Conservation (phyloP, 2,113 vertebrate species). For the Sturnira hondurensis region DNA sequence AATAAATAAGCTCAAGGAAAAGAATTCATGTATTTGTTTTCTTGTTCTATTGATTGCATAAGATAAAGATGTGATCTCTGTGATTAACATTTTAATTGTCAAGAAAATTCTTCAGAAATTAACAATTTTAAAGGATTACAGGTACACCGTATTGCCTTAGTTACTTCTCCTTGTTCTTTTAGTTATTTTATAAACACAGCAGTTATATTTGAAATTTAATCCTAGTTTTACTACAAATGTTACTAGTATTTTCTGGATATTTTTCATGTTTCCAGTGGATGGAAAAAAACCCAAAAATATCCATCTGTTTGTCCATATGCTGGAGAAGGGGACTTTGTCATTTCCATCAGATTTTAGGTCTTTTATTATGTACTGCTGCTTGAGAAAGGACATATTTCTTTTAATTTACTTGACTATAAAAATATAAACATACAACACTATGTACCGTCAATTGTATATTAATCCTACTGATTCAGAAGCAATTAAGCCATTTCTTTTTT, state of each 20-base stretch:
- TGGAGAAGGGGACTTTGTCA: background rate
- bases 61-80: background rate
- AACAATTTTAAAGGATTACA: background rate
- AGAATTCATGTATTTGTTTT: background rate
- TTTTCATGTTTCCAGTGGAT: conserved; percentile 26
- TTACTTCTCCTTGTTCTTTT: background rate
- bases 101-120: background rate
- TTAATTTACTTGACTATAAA: background rate
- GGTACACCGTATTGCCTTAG: background rate
- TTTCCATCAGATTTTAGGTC: background rate
- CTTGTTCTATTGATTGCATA: background rate
- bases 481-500: background rate
- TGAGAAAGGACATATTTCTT: background rate
- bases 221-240: background rate
- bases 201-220: background rate
- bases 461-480: background rate
- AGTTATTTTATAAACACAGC: background rate
- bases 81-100: background rate
- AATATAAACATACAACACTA: background rate
- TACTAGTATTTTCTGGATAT: background rate
- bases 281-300: conserved; percentile 25
- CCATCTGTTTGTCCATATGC: conserved; percentile 11
- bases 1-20: background rate
- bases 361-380: background rate
- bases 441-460: background rate